Base-by-base conservation (phyloP, 1,140 invertebrate genomes). In the Bombus picipes region DNA sequence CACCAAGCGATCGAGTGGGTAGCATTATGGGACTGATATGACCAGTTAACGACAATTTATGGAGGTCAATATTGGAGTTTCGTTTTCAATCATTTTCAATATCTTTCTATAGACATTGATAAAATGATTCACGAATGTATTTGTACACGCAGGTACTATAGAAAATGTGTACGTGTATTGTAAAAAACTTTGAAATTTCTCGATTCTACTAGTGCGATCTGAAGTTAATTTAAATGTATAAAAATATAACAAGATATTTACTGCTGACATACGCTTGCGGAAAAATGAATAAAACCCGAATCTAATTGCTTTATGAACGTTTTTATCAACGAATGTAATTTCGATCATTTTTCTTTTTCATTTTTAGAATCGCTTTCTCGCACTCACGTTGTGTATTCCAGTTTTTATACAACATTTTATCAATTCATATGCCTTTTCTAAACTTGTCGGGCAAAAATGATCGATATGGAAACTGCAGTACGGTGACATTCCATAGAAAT, bases 201-300 rank as follows among this genome's bases (percentile, higher is more conserved):
- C 8, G 1, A 53, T 22, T 22, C 18, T 8, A 0, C 18, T 22
- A 6, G 47, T 47, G 8, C 6, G 0, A 22, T 22, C 0, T 22
- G 5, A 53, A 22, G 47, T 0, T 53, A 53, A 53, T 22, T 53
- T 22, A 22, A 53, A 22, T 0, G 0, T 22, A 53, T 53, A 53
- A 22, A 22, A 22, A 22, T 0, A 6, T 22, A 22, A 8, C 5
- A 2, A 22, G 5, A 22, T 5, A 8, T 53, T 8, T 53, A 22
- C 47, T 2, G 18, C 1, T 22, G 47, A 8, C 18, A 53, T 53
- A 53, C 1, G 18, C 18, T 22, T 22, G 47, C 6, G 22, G 18
- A 53, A 53, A 53, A 53, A 22, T 22, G 0, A 22, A 22, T 2
- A 53, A 22, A 6, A 53, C 5, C 0, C 47, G 18, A 22, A 68